phyloP scores from a whole-genome alignment of 2,888 invertebrate genomes.

The Anoplius nigerrimus region DNA sequence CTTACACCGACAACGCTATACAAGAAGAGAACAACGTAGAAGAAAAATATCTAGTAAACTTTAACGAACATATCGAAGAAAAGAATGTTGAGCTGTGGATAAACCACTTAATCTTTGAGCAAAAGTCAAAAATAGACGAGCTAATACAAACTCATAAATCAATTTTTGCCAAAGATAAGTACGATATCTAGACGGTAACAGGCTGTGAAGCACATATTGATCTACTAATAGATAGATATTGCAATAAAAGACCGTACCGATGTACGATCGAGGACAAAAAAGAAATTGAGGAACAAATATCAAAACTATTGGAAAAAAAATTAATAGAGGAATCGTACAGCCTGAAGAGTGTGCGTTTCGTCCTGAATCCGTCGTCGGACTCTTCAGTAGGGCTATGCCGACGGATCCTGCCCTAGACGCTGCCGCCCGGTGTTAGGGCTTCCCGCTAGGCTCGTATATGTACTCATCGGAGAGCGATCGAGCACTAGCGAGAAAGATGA shows the following conservation, averaged over 20 bases:
- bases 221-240: slow-evolving; percentile 22
- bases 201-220: slow-evolving; percentile 14
- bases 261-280: slow-evolving; percentile 25
- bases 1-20: not conserved
- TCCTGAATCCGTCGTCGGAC: no score
- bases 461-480: no score
- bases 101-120: slow-evolving; percentile 18
- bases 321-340: slow-evolving; percentile 9
- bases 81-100: slow-evolving; percentile 22
- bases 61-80: no score
- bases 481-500: no score
- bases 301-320: no score
- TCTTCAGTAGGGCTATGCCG: no score
- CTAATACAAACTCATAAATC: slow-evolving; percentile 35
- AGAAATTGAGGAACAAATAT: no score
- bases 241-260: slow-evolving; percentile 22
- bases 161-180: slow-evolving; percentile 47
- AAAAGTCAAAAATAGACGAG: slow-evolving; percentile 27
- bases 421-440: no score
- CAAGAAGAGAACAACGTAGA: not conserved
- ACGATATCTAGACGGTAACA: no score
- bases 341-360: no score
- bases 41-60: slow-evolving; percentile 7
- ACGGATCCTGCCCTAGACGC: no score
- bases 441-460: no score